Conservation (phyloP, 2,113 vertebrate genomes). For the Cygnus atratus region DNA sequence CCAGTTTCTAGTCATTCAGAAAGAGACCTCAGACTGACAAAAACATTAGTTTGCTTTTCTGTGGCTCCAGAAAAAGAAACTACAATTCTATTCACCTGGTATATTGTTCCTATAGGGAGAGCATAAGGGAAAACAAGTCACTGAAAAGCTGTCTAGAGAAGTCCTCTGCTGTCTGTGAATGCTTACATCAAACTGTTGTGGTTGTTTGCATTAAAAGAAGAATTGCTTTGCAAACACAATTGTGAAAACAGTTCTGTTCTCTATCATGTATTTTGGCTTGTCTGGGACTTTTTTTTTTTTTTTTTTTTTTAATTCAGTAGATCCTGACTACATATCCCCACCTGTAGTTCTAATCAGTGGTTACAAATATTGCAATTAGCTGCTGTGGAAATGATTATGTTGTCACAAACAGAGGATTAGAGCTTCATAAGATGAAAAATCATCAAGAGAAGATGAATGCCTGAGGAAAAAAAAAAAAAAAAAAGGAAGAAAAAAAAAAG, state of each 20-base stretch:
- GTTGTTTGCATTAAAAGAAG: background rate
- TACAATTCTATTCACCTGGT: background rate
- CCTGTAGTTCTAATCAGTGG: slow-evolving; percentile 64
- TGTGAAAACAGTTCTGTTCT: slow-evolving; percentile 14
- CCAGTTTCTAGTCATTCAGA: background rate
- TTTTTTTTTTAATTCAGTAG: slow-evolving; percentile 39
- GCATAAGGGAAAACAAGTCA: background rate
- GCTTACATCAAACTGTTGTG: background rate
- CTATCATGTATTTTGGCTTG: slow-evolving; percentile 2
- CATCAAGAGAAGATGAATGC: slow-evolving; percentile 37
- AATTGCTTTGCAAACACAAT: background rate
- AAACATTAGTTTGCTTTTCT: background rate
- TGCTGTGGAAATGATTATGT: slow-evolving; percentile 69
- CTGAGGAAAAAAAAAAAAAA: slow-evolving; percentile 29
- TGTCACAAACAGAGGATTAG: slow-evolving; percentile 74
- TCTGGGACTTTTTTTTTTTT: background rate
- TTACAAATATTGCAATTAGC: slow-evolving; percentile 66
- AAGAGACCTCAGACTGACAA: background rate
- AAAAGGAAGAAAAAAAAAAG: slow-evolving; percentile 8
- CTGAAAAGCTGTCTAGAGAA: background rate
- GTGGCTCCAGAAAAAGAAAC: background rate
- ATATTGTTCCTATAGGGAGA: background rate
- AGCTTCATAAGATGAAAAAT: slow-evolving; percentile 14
- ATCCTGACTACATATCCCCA: slow-evolving; percentile 38
- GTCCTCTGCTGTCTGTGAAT: background rate